These are phyloP conservation scores for Aradus depressus DNA, from an alignment of 2,888 invertebrate genomes.

Conservation along the genomic window DNA sequence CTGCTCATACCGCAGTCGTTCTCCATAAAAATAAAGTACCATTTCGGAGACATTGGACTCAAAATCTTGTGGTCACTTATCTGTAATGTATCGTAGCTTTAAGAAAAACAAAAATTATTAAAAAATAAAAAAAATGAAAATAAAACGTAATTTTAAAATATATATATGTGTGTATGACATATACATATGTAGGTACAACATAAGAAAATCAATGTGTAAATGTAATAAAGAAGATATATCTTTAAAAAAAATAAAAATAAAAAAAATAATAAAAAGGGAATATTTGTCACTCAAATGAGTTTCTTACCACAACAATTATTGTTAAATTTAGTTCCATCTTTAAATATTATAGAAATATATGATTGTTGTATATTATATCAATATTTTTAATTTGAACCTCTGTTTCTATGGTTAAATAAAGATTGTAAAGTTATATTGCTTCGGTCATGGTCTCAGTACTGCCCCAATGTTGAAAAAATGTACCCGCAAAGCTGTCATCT, in stretches of 20 bases:
- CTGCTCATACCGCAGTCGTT: conserved; percentile 11
- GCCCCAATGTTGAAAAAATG: too few species aligned
- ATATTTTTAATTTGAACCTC: conserved; percentile 1
- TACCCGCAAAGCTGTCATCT: too few species aligned
- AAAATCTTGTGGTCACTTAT: conserved; percentile 8
- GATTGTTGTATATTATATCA: conserved; percentile 24
- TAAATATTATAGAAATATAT: conserved; percentile 26
- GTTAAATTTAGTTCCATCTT: conserved; percentile 24
- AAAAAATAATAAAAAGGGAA: too few species aligned
- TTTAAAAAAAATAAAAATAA: conserved; percentile 7
- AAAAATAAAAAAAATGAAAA: conserved; percentile 14
- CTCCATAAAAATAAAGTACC: too few species aligned
- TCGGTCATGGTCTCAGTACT: too few species aligned
- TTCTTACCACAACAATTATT: conserved; percentile 26
- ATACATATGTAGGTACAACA: conserved; percentile 16
- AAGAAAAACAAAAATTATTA: neutral
- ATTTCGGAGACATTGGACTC: too few species aligned
- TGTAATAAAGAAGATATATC: conserved; percentile 20
- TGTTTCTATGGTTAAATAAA: too few species aligned
- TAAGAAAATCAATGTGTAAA: conserved; percentile 22
- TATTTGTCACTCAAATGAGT: conserved; percentile 25
- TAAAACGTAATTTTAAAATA: conserved; percentile 15
- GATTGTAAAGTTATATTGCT: too few species aligned
- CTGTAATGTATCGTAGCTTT: conserved; percentile 6
- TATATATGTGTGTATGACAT: conserved; percentile 20